These are phyloP conservation scores for Chionis minor DNA, from an alignment of 2,113 vertebrate species.

Conservation along the genomic window DNA sequence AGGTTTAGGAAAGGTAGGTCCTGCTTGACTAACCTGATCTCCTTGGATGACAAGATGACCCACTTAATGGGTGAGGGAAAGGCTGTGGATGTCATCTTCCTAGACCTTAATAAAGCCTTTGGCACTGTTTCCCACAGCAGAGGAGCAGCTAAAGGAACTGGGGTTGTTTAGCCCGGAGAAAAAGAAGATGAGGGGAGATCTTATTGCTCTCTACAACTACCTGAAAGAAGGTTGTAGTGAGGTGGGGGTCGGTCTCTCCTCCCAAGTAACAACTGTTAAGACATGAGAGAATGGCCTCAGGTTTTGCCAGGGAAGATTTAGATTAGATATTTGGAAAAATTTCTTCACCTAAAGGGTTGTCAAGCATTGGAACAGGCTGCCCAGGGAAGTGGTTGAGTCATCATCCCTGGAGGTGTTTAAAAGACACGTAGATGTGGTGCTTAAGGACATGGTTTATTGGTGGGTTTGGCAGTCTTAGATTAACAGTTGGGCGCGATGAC, in stretches of 20 bases:
- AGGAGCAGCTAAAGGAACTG: no score
- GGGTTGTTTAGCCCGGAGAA: not conserved
- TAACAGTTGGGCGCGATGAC: not conserved
- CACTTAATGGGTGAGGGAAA: no score
- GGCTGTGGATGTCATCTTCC: no score
- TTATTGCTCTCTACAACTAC: not conserved
- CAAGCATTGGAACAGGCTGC: not conserved
- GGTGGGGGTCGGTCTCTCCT: not conserved
- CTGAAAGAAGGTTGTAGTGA: not conserved
- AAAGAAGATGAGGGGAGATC: not conserved
- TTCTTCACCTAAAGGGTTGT: not conserved
- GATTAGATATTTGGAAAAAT: not conserved
- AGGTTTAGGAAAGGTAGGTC: no score
- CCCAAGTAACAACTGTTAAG: not conserved
- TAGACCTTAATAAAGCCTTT: no score
- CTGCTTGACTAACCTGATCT: no score
- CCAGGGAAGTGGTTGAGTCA: not conserved
- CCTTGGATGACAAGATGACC: no score
- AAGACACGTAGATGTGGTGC: not conserved
- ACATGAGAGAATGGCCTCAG: not conserved
- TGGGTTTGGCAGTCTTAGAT: not conserved
- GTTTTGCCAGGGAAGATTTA: not conserved
- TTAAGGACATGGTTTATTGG: not conserved
- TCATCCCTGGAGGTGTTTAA: not conserved
- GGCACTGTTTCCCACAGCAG: no score